These are phyloP conservation scores for Cataglyphis livida DNA, from an alignment of 2,888 invertebrate genomes.

Conservation along the genomic window DNA sequence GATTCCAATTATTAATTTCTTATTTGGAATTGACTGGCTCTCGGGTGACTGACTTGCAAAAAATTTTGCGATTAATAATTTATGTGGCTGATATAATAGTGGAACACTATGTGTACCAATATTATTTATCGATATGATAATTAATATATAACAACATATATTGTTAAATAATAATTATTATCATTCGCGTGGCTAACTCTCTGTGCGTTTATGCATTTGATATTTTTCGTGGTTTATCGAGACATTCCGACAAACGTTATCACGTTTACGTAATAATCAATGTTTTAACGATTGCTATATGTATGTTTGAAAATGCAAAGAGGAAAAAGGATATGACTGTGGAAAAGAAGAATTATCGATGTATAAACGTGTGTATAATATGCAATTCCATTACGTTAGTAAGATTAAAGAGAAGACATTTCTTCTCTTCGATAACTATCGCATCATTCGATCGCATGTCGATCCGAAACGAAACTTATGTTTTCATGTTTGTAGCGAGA, in stretches of 20 bases:
- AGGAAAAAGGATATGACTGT: neutral
- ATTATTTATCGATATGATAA: conserved; percentile 7
- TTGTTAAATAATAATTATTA: conserved; percentile 7
- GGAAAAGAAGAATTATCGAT: neutral
- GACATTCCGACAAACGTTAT: conserved; percentile 36
- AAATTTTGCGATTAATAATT: neutral
- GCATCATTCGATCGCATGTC: conserved; percentile 8
- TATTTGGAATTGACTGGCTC: neutral
- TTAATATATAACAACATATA: conserved; percentile 4
- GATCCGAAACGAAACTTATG: conserved; percentile 1
- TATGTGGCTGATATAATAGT: neutral
- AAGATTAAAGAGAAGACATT: neutral
- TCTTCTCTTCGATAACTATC: neutral
- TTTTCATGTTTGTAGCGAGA: conserved; percentile 23
- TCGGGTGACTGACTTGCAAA: neutral
- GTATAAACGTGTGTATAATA: neutral
- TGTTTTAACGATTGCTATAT: neutral
- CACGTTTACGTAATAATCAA: neutral
- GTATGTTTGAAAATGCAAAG: neutral
- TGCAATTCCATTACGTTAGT: conserved; percentile 18
- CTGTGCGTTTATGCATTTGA: neutral
- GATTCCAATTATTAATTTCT: neutral
- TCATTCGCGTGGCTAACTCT: neutral
- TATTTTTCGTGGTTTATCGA: conserved; percentile 22
- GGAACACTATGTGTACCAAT: neutral